Conservation (phyloP, 2,113 vertebrate genomes). For the Turnix velox region DNA sequence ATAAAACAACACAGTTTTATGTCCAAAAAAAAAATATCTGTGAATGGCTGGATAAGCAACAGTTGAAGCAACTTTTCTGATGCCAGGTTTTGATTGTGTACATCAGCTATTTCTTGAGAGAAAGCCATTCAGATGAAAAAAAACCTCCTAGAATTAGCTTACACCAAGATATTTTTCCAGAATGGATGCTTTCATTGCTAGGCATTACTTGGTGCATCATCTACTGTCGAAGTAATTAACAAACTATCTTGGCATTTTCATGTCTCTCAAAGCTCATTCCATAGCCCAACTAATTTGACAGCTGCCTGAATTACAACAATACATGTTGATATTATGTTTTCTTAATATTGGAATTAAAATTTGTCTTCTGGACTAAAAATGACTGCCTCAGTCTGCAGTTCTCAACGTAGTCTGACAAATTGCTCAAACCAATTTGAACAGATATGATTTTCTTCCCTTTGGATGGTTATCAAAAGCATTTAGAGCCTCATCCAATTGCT, state of each 20-base stretch:
- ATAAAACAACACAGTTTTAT: not conserved
- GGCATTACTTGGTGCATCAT: not conserved
- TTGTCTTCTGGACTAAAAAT: conserved; percentile 52
- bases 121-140: not conserved
- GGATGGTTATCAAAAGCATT: conserved; percentile 53
- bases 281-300: conserved; percentile 25
- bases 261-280: conserved; percentile 40
- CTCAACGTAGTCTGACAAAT: conserved; percentile 41
- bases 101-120: not conserved
- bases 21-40: not conserved
- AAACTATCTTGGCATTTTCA: not conserved
- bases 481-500: conserved; percentile 18
- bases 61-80: not conserved
- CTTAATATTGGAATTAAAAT: conserved; percentile 31
- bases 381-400: conserved; percentile 23
- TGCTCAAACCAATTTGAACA: conserved; percentile 61
- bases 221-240: conserved; percentile 16
- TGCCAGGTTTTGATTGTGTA: not conserved
- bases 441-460: conserved; percentile 65
- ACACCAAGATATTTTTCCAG: not conserved
- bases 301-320: conserved; percentile 50
- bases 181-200: not conserved
- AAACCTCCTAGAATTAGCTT: not conserved
- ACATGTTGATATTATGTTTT: conserved; percentile 38
- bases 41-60: not conserved